Percentiles rank a stretch among this genome's conserved stretches.
phyloP scores from a whole-genome alignment of 2,888 invertebrate genomes.

The Ditula angustiorana region DNA sequence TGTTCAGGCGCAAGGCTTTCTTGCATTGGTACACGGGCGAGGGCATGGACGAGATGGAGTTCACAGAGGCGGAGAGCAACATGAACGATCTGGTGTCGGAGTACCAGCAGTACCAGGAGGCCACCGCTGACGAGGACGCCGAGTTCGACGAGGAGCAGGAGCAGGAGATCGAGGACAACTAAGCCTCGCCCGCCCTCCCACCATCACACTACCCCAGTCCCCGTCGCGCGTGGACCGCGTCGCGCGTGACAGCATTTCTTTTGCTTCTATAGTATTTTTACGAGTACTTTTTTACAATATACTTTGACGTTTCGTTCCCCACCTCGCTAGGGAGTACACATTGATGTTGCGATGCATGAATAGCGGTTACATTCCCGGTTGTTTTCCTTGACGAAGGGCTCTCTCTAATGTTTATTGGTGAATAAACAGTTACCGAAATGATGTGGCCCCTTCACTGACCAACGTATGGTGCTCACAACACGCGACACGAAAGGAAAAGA shows the following conservation, averaged over 20 bases:
- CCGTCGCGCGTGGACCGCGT: slow-evolving; percentile 50
- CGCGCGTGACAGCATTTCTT: slow-evolving; percentile 55
- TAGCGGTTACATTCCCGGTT: slow-evolving; percentile 80
- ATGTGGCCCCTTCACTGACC: slow-evolving; percentile 74
- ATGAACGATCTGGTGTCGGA: slow-evolving; percentile 98
- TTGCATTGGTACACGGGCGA: slow-evolving; percentile 99
- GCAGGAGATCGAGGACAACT: slow-evolving; percentile 89
- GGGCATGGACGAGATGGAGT: slow-evolving; percentile 99
- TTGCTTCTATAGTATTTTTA: slow-evolving; percentile 57
- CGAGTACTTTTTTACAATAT: slow-evolving; percentile 67
- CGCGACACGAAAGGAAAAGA: slow-evolving; percentile 77
- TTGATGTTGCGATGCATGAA: slow-evolving; percentile 57
- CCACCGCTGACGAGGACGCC: slow-evolving; percentile 93
- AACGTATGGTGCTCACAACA: slow-evolving; percentile 68
- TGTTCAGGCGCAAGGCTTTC: slow-evolving; percentile 99
- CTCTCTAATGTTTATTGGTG: slow-evolving; percentile 73
- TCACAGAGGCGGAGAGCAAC: slow-evolving; percentile 97
- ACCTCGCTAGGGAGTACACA: slow-evolving; percentile 60
- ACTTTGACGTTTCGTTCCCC: slow-evolving; percentile 58
- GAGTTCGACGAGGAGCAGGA: slow-evolving; percentile 92
- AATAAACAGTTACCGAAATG: slow-evolving; percentile 69
- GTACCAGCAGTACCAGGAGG: slow-evolving; percentile 97
- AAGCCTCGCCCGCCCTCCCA: slow-evolving; percentile 50
- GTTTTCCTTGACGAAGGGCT: slow-evolving; percentile 78
- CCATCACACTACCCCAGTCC: slow-evolving; percentile 45